Percentiles rank a stretch among this genome's conserved stretches.
phyloP scores from a whole-genome alignment of 1,140 invertebrate genomes.

The Drosophila leontia region DNA sequence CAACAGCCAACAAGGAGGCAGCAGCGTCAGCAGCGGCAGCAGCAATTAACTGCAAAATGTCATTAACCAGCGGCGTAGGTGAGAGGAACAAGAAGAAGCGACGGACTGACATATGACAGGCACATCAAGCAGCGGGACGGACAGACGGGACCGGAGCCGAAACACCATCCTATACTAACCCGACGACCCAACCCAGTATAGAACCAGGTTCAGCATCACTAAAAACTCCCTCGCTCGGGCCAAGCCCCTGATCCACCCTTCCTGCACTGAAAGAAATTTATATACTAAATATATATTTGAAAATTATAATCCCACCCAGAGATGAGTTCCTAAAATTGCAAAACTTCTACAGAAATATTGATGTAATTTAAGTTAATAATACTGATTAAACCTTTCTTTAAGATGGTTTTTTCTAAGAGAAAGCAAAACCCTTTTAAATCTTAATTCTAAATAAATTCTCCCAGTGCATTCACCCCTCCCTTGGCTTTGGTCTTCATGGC shows the following conservation, averaged over 20 bases:
- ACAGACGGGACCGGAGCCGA: constrained; percentile 10
- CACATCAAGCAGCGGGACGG: constrained; percentile 65
- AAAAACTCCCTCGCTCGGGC: constrained; percentile 66
- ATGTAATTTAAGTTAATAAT: too few species aligned
- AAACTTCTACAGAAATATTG: too few species aligned
- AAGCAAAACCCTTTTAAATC: too few species aligned
- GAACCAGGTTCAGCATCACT: constrained; percentile 56
- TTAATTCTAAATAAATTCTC: neutral
- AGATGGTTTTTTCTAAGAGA: too few species aligned
- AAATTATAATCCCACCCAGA: too few species aligned
- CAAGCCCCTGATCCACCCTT: constrained; percentile 40
- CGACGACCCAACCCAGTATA: constrained; percentile 26
- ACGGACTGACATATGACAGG: constrained; percentile 80
- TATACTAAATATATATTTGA: neutral
- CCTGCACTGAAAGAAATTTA: constrained; percentile 7
- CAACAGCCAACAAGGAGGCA: constrained; percentile 5
- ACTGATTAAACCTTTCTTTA: too few species aligned
- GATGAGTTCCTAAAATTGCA: too few species aligned
- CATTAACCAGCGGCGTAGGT: constrained; percentile 78
- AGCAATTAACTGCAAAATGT: constrained; percentile 81
- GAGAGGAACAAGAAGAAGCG: constrained; percentile 69
- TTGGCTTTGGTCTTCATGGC: constrained; percentile 6
- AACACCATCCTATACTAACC: constrained; percentile 20
- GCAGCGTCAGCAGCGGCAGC: constrained; percentile 32
- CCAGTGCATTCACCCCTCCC: constrained; percentile 26